Evolutionary conservation across 1,140 invertebrate genomes (phyloP), one percentile per base, ranked within the genome.

Genomic region (Drosophila tristis): DNA sequence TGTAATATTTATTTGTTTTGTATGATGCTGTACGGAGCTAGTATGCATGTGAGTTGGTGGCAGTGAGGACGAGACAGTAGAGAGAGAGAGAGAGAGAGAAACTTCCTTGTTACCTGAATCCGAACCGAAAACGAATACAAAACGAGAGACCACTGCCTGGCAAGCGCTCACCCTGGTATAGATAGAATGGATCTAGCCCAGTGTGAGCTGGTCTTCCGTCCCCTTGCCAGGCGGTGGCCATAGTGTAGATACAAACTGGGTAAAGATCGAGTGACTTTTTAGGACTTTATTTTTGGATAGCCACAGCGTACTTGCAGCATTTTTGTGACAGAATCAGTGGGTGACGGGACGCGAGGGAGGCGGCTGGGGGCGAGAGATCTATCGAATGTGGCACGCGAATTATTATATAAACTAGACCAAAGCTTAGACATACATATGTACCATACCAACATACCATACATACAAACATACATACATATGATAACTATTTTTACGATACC

Each of bases 1-100:
- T 80, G 60, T 84, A 87, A 87, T 89, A 87, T 87, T 87, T 89
- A 86, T 86, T 86, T 78, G 78, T 87, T 82, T 80, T 78, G 62
- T 87, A 74, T 87, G 61, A 2, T 39, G 61, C 0, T 39, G 11
- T 39, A 39, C 35, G 23, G 4, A 2, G 20, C 0, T 11, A 39
- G 35, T 86, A 67, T 82, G 70, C 72, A 78, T 59, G 78, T 61
- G 35, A 54, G 23, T 62, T 54, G 59, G 23, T 84, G 80, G 75
- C 79, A 74, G n/a, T 56, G 55, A 64, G 13, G 42, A 72, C 20
- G n/a, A 51, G 15, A 15, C n/a, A 39, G 44, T 0, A 20, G 1
- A 20, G 20, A 20, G 20, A 20, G 20, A 15, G 16, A 35, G 43
- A 53, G 9, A 50, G 15, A 15, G 16, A 39, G 39, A 48, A 54